phyloP scores from a whole-genome alignment of 2,113 vertebrate species.

The Protomyctophum bolini region DNA sequence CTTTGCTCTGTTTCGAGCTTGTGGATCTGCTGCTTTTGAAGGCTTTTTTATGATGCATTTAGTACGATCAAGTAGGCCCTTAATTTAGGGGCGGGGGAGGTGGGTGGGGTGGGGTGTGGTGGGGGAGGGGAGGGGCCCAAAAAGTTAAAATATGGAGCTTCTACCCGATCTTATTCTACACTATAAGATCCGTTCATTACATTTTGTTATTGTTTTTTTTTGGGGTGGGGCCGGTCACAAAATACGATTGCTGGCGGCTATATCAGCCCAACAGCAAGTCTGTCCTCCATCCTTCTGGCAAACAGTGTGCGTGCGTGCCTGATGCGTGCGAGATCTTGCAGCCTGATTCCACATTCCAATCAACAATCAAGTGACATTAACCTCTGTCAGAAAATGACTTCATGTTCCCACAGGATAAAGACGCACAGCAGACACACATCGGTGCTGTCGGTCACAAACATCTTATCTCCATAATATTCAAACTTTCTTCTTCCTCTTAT shows the following conservation, averaged over 20 bases:
- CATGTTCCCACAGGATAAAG: constrained; percentile 41
- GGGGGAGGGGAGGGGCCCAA: no score
- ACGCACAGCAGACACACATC: constrained; percentile 14
- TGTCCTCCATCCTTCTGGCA: constrained; percentile 53
- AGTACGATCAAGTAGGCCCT: no score
- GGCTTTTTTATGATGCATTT: no score
- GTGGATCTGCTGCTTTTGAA: no score
- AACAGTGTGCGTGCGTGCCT: constrained; percentile 37
- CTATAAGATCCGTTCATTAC: no score
- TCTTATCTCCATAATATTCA: constrained; percentile 10
- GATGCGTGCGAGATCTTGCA: constrained; percentile 23
- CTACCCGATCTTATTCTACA: no score
- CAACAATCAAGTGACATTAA: constrained; percentile 57
- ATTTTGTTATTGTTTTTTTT: no score
- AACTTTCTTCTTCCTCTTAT: neutral
- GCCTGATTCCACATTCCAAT: constrained; percentile 65
- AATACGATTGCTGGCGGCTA: constrained; percentile 18
- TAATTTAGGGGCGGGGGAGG: no score
- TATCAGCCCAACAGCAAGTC: constrained; percentile 36
- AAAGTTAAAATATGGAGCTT: no score
- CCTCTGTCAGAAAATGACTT: constrained; percentile 53
- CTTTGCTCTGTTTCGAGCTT: no score
- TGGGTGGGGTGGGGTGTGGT: no score
- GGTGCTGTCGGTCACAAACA: neutral
- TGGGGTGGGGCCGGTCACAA: no score